These are phyloP conservation scores for Auanema sp. DNA, from an alignment of 2,888 invertebrate species.

Conservation along the genomic window DNA sequence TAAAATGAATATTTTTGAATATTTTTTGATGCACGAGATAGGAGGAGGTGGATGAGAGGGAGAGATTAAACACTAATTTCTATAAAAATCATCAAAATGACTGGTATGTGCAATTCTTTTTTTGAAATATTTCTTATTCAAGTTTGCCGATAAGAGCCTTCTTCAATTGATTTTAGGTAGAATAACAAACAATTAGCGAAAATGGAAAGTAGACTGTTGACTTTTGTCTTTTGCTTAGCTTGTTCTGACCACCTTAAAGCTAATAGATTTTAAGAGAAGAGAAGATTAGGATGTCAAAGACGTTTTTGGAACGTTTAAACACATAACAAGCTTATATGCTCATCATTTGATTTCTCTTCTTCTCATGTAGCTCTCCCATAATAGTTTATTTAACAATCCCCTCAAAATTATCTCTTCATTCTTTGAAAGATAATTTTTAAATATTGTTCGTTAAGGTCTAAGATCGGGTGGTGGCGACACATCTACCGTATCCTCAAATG, in stretches of 20 bases:
- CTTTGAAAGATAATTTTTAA: not conserved
- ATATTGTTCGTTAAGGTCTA: conserved; percentile 7
- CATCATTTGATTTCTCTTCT: too few species aligned
- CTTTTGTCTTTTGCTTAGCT: conserved; percentile 3
- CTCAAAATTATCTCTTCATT: not conserved
- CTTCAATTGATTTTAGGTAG: not conserved
- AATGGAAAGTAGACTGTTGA: conserved; percentile 3
- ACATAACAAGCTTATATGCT: too few species aligned
- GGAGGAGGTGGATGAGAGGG: not conserved
- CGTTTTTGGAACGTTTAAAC: too few species aligned
- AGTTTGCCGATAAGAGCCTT: not conserved
- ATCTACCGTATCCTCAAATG: conserved; percentile 11
- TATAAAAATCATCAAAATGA: too few species aligned
- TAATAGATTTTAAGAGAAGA: not conserved
- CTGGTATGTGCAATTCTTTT: not conserved
- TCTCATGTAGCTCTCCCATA: too few species aligned
- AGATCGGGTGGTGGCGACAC: conserved; percentile 19
- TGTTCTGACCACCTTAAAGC: not conserved
- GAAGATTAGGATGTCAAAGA: too few species aligned
- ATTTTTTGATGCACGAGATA: too few species aligned
- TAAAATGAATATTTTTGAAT: too few species aligned
- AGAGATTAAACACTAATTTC: not conserved
- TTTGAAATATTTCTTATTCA: not conserved
- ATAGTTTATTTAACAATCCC: not conserved
- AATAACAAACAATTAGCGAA: not conserved